A percentile compares a stretch with the other conserved stretches of the same genome.
These are phyloP conservation scores for Dusona sp. DNA, from an alignment of 2,888 invertebrate genomes.

Conservation along the genomic window DNA sequence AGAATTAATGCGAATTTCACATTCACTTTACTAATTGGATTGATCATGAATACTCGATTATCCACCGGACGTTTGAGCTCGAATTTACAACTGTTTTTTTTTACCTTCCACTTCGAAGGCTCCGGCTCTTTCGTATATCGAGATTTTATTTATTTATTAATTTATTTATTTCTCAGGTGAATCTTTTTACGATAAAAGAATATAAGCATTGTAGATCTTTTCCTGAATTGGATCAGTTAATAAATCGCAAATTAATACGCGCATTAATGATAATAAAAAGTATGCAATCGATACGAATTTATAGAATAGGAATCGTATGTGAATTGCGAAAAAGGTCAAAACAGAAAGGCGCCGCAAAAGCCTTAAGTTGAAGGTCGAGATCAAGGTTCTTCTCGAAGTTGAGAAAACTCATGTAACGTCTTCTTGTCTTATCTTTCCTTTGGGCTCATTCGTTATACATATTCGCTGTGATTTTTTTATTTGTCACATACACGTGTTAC, in stretches of 20 bases:
- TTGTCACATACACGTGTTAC: slow-evolving; percentile 4
- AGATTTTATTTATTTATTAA: not conserved
- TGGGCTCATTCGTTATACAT: not conserved
- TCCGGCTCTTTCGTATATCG: not conserved
- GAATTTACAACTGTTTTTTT: slow-evolving; percentile 6
- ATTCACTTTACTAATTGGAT: slow-evolving; percentile 80
- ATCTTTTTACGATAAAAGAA: not conserved
- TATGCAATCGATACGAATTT: no score
- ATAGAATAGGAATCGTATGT: no score
- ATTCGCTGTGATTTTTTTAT: not conserved
- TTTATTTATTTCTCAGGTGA: not conserved
- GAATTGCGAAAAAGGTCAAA: not conserved
- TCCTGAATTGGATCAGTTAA: not conserved
- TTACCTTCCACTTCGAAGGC: not conserved
- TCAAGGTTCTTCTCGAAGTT: not conserved
- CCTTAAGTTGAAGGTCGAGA: not conserved
- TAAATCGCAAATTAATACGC: not conserved
- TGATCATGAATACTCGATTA: slow-evolving; percentile 79
- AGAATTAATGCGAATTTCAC: slow-evolving; percentile 78
- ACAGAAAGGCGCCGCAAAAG: not conserved
- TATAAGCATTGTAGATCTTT: not conserved
- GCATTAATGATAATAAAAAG: not conserved
- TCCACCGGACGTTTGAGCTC: slow-evolving; percentile 63
- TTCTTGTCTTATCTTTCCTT: not conserved
- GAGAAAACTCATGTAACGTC: not conserved